These are phyloP conservation scores for Glyphotaelius pellucidus DNA, from an alignment of 2,888 invertebrate species.

Conservation along the genomic window DNA sequence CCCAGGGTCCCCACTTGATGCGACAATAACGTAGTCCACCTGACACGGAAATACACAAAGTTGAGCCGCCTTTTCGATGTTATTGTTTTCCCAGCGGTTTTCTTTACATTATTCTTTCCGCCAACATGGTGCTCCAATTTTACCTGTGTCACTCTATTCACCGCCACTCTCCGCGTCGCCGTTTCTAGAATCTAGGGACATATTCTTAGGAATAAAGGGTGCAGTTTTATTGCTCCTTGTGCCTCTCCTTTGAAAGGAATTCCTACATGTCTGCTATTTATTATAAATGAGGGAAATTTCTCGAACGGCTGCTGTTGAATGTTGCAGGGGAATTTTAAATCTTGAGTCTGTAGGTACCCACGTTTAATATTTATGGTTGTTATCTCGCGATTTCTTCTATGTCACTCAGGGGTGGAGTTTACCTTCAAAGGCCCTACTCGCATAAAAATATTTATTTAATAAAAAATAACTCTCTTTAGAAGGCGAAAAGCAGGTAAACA, in stretches of 20 bases:
- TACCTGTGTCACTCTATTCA: conserved; percentile 6
- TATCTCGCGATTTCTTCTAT: not conserved
- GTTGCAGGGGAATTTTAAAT: not conserved
- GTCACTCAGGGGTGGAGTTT: no score
- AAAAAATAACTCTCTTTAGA: no score
- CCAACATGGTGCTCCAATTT: not conserved
- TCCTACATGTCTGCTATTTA: not conserved
- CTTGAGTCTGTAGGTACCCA: not conserved
- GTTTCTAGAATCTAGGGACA: not conserved
- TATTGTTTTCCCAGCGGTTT: conserved; percentile 8
- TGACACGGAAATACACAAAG: not conserved
- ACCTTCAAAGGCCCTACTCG: no score
- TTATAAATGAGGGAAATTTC: not conserved
- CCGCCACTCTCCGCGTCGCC: conserved; percentile 29
- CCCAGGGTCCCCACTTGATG: not conserved
- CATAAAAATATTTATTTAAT: no score
- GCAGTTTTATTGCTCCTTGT: conserved; percentile 3
- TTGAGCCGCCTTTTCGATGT: conserved; percentile 2
- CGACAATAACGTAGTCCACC: not conserved
- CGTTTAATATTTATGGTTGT: not conserved
- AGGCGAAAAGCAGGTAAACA: no score
- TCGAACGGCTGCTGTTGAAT: not conserved
- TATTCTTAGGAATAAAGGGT: not conserved
- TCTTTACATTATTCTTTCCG: not conserved
- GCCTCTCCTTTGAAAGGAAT: not conserved